Percentiles rank a stretch among this genome's conserved stretches.
Conservation (phyloP, 1,140 invertebrate genomes). For the Listronotus oregonensis region DNA sequence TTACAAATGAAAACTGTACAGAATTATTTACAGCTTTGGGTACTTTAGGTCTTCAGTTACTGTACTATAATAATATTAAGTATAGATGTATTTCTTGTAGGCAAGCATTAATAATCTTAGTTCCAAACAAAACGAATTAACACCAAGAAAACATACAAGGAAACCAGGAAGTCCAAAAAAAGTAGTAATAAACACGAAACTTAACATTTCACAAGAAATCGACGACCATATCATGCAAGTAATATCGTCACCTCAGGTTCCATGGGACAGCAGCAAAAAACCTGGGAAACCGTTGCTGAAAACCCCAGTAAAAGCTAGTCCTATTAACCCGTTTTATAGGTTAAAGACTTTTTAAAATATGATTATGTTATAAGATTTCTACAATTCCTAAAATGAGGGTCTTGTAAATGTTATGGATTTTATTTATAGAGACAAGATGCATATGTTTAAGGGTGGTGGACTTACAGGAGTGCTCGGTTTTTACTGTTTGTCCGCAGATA, state of each 20-base stretch:
- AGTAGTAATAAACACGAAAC: constrained; percentile 70
- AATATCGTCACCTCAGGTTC: constrained; percentile 70
- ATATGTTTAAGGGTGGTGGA: no score
- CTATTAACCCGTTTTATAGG: constrained; percentile 76
- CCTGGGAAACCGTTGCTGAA: constrained; percentile 73
- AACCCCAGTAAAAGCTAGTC: constrained; percentile 68
- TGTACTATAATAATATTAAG: no score
- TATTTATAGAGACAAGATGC: no score
- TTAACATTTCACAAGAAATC: constrained; percentile 69
- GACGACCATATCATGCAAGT: constrained; percentile 73
- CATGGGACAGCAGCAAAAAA: constrained; percentile 70
- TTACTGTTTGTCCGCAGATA: no score
- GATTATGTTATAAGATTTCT: neutral
- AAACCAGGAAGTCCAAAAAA: constrained; percentile 51
- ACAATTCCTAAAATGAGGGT: neutral
- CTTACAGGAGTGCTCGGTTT: no score
- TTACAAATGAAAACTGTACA: no score
- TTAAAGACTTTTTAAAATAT: constrained; percentile 52
- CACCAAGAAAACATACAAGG: neutral
- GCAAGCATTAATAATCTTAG: neutral
- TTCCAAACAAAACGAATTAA: neutral
- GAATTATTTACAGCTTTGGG: no score
- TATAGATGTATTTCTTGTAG: constrained; percentile 7
- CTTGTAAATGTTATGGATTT: no score
- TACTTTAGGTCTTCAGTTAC: no score